These are phyloP conservation scores for Proales similis DNA, from an alignment of 1,140 invertebrate genomes.

Conservation along the genomic window DNA sequence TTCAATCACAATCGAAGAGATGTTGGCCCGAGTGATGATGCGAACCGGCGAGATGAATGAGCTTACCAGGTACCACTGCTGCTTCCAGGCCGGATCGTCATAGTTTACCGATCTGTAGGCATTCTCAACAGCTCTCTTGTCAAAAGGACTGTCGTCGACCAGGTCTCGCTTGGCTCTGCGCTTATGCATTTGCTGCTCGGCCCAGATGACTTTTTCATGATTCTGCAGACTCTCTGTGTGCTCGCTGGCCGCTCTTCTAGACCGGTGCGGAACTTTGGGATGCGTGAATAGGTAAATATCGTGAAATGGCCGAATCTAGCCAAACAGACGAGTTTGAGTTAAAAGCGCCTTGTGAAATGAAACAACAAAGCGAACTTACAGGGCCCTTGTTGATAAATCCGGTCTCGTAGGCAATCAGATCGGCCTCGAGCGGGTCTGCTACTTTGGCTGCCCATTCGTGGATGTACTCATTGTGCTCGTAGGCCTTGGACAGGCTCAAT, in stretches of 20 bases:
- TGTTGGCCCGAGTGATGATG: neutral
- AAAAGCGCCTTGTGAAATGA: no score
- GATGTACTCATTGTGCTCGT: conserved; percentile 1
- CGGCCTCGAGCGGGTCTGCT: conserved; percentile 28
- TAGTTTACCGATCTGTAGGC: conserved; percentile 29
- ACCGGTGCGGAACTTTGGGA: conserved; percentile 7
- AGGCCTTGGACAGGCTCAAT: no score
- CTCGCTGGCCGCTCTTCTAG: conserved; percentile 12
- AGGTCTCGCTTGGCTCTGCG: conserved; percentile 13
- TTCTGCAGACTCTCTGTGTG: conserved; percentile 19
- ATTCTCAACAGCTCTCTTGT: conserved; percentile 26
- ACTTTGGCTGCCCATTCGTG: conserved; percentile 31
- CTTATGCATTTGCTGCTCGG: conserved; percentile 35
- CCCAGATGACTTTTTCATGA: conserved; percentile 37
- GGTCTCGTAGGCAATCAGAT: conserved; percentile 28
- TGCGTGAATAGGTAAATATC: conserved; percentile 25
- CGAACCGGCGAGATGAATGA: neutral
- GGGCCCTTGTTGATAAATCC: conserved; percentile 24
- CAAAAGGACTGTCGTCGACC: conserved; percentile 13
- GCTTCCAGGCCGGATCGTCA: conserved; percentile 32
- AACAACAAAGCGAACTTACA: no score
- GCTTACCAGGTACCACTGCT: conserved; percentile 38
- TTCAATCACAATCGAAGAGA: neutral
- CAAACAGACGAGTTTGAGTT: no score
- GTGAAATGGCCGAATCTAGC: conserved; percentile 31